phyloP scores from a whole-genome alignment of 2,888 invertebrate species.

The Carpatolechia fugitivella region DNA sequence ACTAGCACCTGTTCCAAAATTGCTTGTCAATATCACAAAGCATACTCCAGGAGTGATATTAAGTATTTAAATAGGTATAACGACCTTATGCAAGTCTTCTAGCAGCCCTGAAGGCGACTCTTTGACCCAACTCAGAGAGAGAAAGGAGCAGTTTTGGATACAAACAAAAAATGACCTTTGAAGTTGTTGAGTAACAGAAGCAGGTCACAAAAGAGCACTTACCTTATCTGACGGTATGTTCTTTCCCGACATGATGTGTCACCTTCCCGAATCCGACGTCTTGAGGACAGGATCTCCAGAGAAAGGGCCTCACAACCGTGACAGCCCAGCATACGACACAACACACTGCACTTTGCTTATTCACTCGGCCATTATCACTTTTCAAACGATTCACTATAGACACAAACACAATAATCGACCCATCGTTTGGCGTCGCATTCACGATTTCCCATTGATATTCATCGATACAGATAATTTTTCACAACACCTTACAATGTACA shows the following conservation, averaged over 20 bases:
- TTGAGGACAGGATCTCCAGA: slow-evolving; percentile 74
- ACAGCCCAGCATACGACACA: slow-evolving; percentile 77
- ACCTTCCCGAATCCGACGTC: slow-evolving; percentile 70
- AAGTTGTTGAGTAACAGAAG: slow-evolving; percentile 30
- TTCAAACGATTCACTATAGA: slow-evolving; percentile 71
- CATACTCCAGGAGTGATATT: too few relatives aligned
- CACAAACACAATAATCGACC: slow-evolving; percentile 75
- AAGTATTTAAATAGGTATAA: too few relatives aligned
- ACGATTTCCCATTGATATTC: slow-evolving; percentile 78
- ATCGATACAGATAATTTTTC: slow-evolving; percentile 76
- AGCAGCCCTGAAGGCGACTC: too few relatives aligned
- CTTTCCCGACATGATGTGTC: slow-evolving; percentile 85
- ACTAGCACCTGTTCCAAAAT: too few relatives aligned
- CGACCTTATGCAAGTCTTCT: neutral
- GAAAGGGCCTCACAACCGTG: slow-evolving; percentile 74
- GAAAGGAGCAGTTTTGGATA: slow-evolving; percentile 63
- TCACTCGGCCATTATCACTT: slow-evolving; percentile 77
- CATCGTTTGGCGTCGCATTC: slow-evolving; percentile 73
- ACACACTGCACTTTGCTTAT: slow-evolving; percentile 75
- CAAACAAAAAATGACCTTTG: slow-evolving; percentile 66
- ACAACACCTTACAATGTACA: slow-evolving; percentile 66
- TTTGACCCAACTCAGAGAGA: slow-evolving; percentile 45
- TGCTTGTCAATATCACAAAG: too few relatives aligned
- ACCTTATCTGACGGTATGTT: slow-evolving; percentile 92
- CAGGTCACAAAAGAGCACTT: slow-evolving; percentile 48